Percentiles rank a stretch among this genome's conserved stretches.
phyloP scores from a whole-genome alignment of 2,113 vertebrate species.

The Pithys albifrons region DNA sequence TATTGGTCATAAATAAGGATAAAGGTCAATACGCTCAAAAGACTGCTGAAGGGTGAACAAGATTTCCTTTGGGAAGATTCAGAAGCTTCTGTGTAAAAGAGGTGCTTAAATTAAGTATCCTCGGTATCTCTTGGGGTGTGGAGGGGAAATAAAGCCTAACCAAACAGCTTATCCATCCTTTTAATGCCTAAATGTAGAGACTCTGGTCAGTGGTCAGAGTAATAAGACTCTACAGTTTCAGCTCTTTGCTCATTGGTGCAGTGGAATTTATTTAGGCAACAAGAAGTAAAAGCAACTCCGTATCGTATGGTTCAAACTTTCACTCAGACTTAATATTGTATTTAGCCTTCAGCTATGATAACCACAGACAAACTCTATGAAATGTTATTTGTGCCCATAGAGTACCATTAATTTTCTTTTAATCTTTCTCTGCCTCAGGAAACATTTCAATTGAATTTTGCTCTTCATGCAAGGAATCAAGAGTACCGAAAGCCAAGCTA shows the following conservation, averaged over 20 bases:
- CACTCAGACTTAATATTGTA: constrained; percentile 40
- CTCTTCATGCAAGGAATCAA: constrained; percentile 48
- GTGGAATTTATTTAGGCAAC: neutral
- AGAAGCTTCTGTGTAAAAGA: neutral
- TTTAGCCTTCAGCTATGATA: constrained; percentile 47
- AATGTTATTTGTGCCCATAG: constrained; percentile 40
- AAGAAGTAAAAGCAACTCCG: neutral
- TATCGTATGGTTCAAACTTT: neutral
- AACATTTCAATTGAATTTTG: constrained; percentile 66
- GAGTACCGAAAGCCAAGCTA: neutral
- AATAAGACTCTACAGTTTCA: neutral
- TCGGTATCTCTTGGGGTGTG: neutral
- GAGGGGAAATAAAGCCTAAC: neutral
- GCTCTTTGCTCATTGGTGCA: neutral
- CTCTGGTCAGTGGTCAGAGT: neutral
- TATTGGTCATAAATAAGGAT: neutral
- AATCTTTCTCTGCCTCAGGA: constrained; percentile 69
- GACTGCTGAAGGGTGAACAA: neutral
- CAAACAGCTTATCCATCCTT: neutral
- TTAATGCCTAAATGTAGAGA: neutral
- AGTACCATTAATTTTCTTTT: constrained; percentile 75
- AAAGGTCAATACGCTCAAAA: neutral
- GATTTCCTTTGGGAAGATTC: neutral
- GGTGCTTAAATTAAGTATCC: neutral
- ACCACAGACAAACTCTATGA: constrained; percentile 34